Evolutionary conservation across 2,888 invertebrate genomes (phyloP).

Genomic region (Cheilosia variabilis): DNA sequence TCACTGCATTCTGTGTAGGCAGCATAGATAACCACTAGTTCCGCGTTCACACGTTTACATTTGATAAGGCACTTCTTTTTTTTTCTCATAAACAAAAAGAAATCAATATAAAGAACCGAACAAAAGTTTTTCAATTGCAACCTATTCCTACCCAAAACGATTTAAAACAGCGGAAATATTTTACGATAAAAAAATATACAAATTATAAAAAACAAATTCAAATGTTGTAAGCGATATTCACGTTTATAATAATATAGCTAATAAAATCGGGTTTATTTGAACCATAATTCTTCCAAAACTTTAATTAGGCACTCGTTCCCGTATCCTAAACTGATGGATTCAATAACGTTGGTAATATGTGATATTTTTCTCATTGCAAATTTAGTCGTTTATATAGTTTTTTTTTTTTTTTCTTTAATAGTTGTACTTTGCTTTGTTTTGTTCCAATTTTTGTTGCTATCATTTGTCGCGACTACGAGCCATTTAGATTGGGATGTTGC

Average conservation of each 20-base stretch:
- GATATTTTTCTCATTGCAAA: slow-evolving; percentile 6
- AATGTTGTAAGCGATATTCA: slow-evolving; percentile 36
- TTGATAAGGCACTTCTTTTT: slow-evolving; percentile 63
- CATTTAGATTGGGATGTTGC: slow-evolving; percentile 82
- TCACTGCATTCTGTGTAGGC: slow-evolving; percentile 48
- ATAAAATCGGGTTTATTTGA: slow-evolving; percentile 66
- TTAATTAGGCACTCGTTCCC: slow-evolving; percentile 57
- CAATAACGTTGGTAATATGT: slow-evolving; percentile 18
- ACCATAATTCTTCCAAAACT: slow-evolving; percentile 32
- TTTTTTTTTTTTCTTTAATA: slow-evolving; percentile 33
- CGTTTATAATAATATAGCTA: slow-evolving; percentile 35
- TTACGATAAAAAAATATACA: slow-evolving; percentile 50
- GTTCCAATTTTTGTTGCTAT: background rate
- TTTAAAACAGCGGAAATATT: slow-evolving; percentile 35
- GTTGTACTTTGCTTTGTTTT: slow-evolving; percentile 64
- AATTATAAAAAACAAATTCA: slow-evolving; percentile 41
- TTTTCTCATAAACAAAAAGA: slow-evolving; percentile 34
- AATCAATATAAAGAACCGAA: slow-evolving; percentile 49
- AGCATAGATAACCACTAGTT: slow-evolving; percentile 58
- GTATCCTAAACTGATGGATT: slow-evolving; percentile 11
- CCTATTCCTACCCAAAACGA: slow-evolving; percentile 64
- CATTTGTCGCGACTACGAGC: slow-evolving; percentile 55
- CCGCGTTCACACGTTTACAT: slow-evolving; percentile 14
- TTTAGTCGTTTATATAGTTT: slow-evolving; percentile 29
- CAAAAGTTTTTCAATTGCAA: slow-evolving; percentile 57